Evolutionary conservation across 1,140 invertebrate species (phyloP).

Genomic region (Ylistrum balloti): DNA sequence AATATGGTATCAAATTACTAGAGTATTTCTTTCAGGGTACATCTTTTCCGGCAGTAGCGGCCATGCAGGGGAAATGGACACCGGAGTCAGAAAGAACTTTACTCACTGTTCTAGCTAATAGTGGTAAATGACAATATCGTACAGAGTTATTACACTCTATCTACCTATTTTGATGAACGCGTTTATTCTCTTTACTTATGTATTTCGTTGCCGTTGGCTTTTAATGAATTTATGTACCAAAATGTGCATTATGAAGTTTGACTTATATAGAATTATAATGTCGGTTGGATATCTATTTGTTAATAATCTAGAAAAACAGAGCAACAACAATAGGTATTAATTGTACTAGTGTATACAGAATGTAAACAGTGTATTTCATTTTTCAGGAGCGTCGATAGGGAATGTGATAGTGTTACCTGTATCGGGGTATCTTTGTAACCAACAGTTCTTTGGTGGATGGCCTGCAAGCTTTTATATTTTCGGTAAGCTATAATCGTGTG

Average conservation of each 20-base stretch:
- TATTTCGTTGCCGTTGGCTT: too few relatives aligned
- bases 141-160: too few relatives aligned
- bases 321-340: too few relatives aligned
- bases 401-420: conserved; percentile 36
- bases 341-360: too few relatives aligned
- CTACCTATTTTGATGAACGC: too few relatives aligned
- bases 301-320: too few relatives aligned
- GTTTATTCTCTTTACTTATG: too few relatives aligned
- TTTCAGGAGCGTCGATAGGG: background rate
- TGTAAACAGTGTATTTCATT: background rate
- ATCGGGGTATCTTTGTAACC: background rate
- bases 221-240: too few relatives aligned
- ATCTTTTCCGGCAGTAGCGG: background rate
- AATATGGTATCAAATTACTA: too few relatives aligned
- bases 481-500: background rate
- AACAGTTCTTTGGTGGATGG: conserved; percentile 11
- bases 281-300: too few relatives aligned
- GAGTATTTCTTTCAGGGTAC: background rate
- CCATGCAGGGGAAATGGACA: conserved; percentile 42
- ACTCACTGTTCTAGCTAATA: background rate
- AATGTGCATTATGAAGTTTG: too few relatives aligned
- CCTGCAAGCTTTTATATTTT: conserved; percentile 41
- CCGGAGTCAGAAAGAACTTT: conserved; percentile 6
- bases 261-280: too few relatives aligned
- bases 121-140: background rate